phyloP scores from a whole-genome alignment of 2,113 vertebrate genomes.

The Stigmatopora argus region DNA sequence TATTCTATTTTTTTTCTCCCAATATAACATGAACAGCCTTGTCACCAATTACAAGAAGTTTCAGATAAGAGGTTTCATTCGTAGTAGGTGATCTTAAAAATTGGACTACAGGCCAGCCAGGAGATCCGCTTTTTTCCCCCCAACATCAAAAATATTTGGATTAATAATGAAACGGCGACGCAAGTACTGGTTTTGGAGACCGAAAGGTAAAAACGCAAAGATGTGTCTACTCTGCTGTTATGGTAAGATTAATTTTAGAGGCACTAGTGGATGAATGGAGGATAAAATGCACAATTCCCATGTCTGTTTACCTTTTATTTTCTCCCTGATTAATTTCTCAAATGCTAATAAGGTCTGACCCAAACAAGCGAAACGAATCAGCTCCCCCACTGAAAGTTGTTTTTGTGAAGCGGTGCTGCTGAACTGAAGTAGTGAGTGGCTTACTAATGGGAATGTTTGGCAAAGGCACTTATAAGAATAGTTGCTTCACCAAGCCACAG shows the following conservation, averaged over 20 bases:
- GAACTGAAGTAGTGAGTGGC: background rate
- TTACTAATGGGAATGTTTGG: background rate
- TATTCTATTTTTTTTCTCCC: background rate
- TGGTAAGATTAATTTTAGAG: slow-evolving; percentile 40
- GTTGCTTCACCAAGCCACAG: slow-evolving; percentile 7
- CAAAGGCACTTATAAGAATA: background rate
- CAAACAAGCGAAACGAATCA: slow-evolving; percentile 9
- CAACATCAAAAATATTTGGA: slow-evolving; percentile 34
- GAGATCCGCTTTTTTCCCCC: background rate
- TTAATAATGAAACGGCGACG: slow-evolving; percentile 63
- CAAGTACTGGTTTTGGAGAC: slow-evolving; percentile 74
- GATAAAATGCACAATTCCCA: background rate
- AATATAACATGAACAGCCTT: slow-evolving; percentile 47
- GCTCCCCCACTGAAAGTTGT: background rate
- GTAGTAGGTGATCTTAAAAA: slow-evolving; percentile 51
- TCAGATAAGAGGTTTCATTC: slow-evolving; percentile 18
- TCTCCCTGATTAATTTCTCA: background rate
- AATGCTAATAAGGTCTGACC: background rate
- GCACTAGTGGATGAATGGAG: background rate
- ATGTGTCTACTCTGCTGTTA: slow-evolving; percentile 60
- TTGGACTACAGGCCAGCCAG: slow-evolving; percentile 8
- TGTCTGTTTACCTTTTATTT: background rate
- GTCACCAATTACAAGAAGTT: slow-evolving; percentile 27
- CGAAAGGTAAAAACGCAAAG: slow-evolving; percentile 62
- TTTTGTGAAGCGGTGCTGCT: background rate